Evolutionary conservation across 2,797 vertebrate genomes (phyloP).

Genomic region (Smutsia gigantea): DNA sequence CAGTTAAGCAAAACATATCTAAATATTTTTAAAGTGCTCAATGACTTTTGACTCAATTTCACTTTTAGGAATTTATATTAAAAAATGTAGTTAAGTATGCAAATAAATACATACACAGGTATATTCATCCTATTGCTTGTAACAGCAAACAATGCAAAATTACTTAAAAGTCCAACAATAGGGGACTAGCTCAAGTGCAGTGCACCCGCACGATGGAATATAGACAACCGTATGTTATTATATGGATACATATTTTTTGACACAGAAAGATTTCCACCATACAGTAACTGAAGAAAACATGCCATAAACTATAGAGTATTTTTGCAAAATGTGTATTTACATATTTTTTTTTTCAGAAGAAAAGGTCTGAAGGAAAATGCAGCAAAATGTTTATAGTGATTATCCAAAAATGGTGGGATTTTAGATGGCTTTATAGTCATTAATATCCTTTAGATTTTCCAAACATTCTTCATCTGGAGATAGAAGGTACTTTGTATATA

Average conservation of each 20-base stretch:
- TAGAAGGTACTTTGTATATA: background rate
- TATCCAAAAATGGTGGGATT: constrained; percentile 11
- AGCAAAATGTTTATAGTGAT: constrained; percentile 13
- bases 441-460: background rate
- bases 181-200: background rate
- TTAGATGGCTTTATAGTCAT: background rate
- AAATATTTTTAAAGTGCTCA: background rate
- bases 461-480: constrained; percentile 47
- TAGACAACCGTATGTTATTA: background rate
- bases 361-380: constrained; percentile 35
- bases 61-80: background rate
- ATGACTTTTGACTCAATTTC: background rate
- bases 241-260: background rate
- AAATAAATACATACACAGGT: background rate
- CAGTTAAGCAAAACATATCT: background rate
- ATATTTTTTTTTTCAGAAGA: background rate
- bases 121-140: background rate
- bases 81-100: background rate
- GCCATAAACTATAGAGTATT: background rate
- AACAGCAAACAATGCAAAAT: constrained; percentile 1
- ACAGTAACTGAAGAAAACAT: constrained; percentile 8
- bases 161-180: background rate
- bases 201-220: background rate
- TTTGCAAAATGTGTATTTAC: constrained; percentile 1
- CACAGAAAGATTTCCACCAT: background rate